Conservation (phyloP, 2,888 invertebrate genomes). For the Linnaemya tessellans region DNA sequence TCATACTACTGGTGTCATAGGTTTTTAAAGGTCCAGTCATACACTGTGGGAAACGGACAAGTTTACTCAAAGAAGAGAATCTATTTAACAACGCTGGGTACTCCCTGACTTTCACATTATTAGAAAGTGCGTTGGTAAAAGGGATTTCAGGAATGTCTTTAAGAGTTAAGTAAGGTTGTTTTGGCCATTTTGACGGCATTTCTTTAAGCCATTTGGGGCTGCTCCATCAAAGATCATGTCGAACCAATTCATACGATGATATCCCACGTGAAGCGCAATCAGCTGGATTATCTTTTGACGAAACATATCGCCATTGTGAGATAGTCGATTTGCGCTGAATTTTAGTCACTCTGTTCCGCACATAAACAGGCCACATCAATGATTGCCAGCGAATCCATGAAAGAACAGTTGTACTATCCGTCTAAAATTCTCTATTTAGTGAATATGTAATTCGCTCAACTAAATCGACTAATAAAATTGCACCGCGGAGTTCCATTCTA, state of each 20-base stretch:
- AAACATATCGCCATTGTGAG: slow-evolving; percentile 18
- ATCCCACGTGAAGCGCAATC: too few species aligned
- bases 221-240: too few species aligned
- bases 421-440: slow-evolving; percentile 46
- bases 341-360: slow-evolving; percentile 36
- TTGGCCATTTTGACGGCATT: too few species aligned
- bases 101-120: background rate
- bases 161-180: background rate
- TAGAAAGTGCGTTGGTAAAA: background rate
- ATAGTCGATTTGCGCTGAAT: slow-evolving; percentile 22
- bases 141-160: background rate
- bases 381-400: slow-evolving; percentile 50
- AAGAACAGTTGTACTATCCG: slow-evolving; percentile 58
- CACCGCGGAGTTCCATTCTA: too few species aligned
- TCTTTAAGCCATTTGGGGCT: too few species aligned
- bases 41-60: slow-evolving; percentile 21
- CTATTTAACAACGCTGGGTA: too few species aligned
- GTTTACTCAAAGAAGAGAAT: slow-evolving; percentile 8
- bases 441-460: slow-evolving; percentile 30
- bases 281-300: background rate
- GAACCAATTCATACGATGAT: too few species aligned
- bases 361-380: slow-evolving; percentile 40
- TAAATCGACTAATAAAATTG: too few species aligned
- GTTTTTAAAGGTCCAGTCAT: slow-evolving; percentile 11
- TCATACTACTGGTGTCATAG: background rate